Percentiles rank a stretch among this genome's conserved stretches.
These are phyloP conservation scores for Apotomis capreana DNA, from an alignment of 2,888 invertebrate species.

Conservation along the genomic window DNA sequence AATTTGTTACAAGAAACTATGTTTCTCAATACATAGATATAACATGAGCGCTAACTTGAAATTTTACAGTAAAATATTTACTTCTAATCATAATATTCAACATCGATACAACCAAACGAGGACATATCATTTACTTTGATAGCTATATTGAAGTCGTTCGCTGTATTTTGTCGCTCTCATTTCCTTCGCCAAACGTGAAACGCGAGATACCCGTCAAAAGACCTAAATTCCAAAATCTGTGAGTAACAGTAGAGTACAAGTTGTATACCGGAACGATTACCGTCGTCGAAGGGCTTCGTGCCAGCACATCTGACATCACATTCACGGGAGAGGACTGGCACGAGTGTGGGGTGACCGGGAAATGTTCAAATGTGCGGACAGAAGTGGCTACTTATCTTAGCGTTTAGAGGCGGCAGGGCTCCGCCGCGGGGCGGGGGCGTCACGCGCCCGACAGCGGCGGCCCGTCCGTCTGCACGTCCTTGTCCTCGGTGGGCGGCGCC, in stretches of 20 bases:
- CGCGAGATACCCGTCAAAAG: slow-evolving; percentile 71
- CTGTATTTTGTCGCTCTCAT: slow-evolving; percentile 56
- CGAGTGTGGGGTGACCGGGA: slow-evolving; percentile 37
- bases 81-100: slow-evolving; percentile 59
- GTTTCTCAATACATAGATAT: slow-evolving; percentile 52
- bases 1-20: slow-evolving; percentile 52
- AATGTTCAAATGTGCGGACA: slow-evolving; percentile 59
- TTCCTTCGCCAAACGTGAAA: slow-evolving; percentile 57
- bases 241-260: slow-evolving; percentile 64
- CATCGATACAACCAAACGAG: slow-evolving; percentile 64
- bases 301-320: slow-evolving; percentile 51
- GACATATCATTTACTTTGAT: slow-evolving; percentile 48
- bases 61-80: slow-evolving; percentile 52
- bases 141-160: slow-evolving; percentile 57
- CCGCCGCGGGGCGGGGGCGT: slow-evolving; percentile 68
- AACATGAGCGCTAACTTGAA: slow-evolving; percentile 58
- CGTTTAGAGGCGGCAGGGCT: slow-evolving; percentile 61
- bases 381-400: slow-evolving; percentile 54
- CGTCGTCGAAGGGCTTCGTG: slow-evolving; percentile 48
- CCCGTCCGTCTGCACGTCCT: slow-evolving; percentile 89
- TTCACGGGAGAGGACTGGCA: slow-evolving; percentile 43
- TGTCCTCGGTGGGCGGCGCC: slow-evolving; percentile 86
- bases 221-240: slow-evolving; percentile 73
- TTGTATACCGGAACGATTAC: slow-evolving; percentile 66
- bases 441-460: slow-evolving; percentile 73